Percentiles rank a stretch among this genome's conserved stretches.
Evolutionary conservation across 2,113 vertebrate genomes (phyloP).

Genomic region (Pithys albifrons): DNA sequence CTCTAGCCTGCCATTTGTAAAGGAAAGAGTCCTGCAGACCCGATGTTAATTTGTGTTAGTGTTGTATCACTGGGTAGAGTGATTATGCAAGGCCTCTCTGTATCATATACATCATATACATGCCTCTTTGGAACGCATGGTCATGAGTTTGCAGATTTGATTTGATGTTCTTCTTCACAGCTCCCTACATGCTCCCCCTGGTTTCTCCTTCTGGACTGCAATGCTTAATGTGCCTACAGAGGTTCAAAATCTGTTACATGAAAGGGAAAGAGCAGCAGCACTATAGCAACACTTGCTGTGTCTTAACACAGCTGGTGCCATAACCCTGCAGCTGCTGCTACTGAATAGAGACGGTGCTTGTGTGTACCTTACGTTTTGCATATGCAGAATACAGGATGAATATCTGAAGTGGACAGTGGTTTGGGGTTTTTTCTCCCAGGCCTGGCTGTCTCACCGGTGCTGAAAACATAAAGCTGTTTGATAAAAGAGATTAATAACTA

Average conservation of each 20-base stretch:
- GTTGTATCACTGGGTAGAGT: neutral
- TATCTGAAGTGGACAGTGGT: neutral
- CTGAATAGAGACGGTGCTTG: neutral
- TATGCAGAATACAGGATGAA: neutral
- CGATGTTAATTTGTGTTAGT: neutral
- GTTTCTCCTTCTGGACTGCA: neutral
- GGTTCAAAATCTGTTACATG: accelerated
- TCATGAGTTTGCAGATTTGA: neutral
- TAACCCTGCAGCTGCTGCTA: neutral
- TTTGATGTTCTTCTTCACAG: neutral
- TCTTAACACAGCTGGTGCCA: neutral
- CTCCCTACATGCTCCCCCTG: neutral
- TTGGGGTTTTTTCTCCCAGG: neutral
- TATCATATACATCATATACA: neutral
- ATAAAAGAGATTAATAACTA: neutral
- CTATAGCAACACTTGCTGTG: neutral
- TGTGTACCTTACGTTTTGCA: neutral
- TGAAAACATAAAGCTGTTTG: neutral
- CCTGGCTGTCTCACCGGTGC: neutral
- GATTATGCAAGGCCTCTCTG: neutral
- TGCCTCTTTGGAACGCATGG: neutral
- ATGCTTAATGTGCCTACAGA: neutral
- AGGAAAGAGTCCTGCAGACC: neutral
- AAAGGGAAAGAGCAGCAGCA: neutral
- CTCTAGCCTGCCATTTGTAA: neutral